phyloP scores from a whole-genome alignment of 2,888 invertebrate species.

The Cryptops parisi region DNA sequence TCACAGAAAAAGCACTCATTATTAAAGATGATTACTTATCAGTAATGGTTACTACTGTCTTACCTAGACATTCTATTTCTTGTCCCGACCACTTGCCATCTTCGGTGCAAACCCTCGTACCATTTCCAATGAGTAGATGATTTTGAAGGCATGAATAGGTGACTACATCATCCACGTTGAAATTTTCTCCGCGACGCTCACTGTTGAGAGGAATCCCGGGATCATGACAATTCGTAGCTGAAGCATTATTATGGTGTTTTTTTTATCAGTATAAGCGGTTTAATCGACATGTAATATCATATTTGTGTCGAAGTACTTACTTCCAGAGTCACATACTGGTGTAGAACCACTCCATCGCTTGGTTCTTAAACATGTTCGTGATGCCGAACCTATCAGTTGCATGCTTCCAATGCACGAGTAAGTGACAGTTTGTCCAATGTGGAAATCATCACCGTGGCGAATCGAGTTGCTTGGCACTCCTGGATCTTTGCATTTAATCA shows the following conservation, averaged over 20 bases:
- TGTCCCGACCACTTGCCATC: not conserved
- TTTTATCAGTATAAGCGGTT: too few relatives aligned
- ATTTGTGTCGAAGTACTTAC: not conserved
- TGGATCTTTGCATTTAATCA: conserved; percentile 5
- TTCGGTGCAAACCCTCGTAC: not conserved
- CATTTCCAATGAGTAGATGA: not conserved
- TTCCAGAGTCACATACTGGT: not conserved
- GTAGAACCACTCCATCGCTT: conserved; percentile 6
- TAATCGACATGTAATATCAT: not conserved
- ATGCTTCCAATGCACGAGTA: not conserved
- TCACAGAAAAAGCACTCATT: not conserved
- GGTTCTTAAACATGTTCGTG: not conserved
- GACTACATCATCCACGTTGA: not conserved
- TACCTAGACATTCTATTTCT: not conserved
- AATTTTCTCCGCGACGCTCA: not conserved
- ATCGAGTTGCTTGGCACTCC: not conserved
- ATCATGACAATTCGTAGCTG: not conserved
- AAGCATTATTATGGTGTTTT: too few relatives aligned
- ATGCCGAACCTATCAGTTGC: not conserved
- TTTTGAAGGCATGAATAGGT: not conserved
- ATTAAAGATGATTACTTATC: not conserved
- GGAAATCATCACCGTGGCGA: not conserved
- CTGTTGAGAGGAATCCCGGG: not conserved
- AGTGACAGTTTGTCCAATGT: not conserved
- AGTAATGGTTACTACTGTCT: not conserved